Conservation (phyloP, 2,113 vertebrate species). For the Gobius niger region DNA sequence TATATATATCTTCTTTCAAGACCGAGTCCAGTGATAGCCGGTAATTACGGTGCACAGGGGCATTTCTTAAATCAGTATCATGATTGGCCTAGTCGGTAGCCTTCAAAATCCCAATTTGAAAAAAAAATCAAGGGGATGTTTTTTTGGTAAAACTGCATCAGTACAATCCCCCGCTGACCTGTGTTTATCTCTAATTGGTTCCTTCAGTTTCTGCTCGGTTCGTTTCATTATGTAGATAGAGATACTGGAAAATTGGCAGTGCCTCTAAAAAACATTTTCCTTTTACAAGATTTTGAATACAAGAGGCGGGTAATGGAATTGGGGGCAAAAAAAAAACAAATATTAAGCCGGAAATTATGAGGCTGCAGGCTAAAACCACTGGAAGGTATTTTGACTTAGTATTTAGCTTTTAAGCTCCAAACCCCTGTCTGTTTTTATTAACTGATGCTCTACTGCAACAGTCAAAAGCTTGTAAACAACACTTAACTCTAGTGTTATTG, state of each 20-base stretch:
- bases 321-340: background rate
- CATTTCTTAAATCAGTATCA: background rate
- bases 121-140: background rate
- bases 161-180: background rate
- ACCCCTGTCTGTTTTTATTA: background rate
- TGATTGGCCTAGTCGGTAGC: background rate
- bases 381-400: background rate
- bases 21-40: background rate
- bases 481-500: background rate
- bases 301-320: background rate
- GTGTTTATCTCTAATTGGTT: slow-evolving; percentile 2
- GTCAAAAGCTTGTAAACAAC: background rate
- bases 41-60: background rate
- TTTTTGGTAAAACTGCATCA: background rate
- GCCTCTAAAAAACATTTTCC: background rate
- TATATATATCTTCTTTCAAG: no score
- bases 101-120: background rate
- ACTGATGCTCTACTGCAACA: background rate
- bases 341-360: background rate
- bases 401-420: slow-evolving; percentile 1
- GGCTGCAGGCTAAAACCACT: background rate
- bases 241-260: background rate
- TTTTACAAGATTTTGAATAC: slow-evolving; percentile 4
- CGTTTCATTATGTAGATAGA: slow-evolving; percentile 3
- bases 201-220: background rate